These are phyloP conservation scores for Epizoanthus scotinus DNA, from an alignment of 92 coral and sea anemone species.

Conservation along the genomic window DNA sequence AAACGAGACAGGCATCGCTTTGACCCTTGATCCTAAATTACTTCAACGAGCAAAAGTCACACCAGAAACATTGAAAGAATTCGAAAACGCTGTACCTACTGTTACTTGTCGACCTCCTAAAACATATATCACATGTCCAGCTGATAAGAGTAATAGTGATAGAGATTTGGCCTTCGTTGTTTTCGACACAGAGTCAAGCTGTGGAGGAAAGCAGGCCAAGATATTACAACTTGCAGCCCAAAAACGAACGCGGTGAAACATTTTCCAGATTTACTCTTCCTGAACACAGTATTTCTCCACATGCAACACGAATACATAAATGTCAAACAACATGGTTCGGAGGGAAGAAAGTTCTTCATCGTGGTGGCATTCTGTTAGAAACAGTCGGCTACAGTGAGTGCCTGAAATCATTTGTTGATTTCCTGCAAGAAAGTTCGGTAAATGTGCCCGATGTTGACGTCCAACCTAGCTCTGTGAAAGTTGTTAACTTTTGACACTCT, in stretches of 20 bases:
- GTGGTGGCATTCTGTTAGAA: background rate
- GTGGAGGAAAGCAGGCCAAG: background rate
- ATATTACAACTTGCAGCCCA: constrained; percentile 14
- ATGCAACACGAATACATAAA: background rate
- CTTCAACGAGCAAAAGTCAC: constrained; percentile 30
- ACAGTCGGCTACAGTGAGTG: background rate
- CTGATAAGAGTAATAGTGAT: background rate
- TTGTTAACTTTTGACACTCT: background rate
- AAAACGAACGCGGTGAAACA: constrained; percentile 16
- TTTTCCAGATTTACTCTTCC: constrained; percentile 7
- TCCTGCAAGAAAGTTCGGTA: background rate
- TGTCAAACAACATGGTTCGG: background rate
- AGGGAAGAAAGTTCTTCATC: background rate
- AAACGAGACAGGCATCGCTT: constrained; percentile 21
- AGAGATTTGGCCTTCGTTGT: background rate
- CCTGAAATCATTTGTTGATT: constrained; percentile 23
- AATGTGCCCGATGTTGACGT: background rate
- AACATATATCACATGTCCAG: constrained; percentile 27
- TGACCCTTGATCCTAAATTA: constrained; percentile 29
- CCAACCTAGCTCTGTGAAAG: background rate
- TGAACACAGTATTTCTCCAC: background rate
- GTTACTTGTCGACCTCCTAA: constrained; percentile 18
- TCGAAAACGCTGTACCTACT: constrained; percentile 41
- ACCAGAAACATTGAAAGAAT: constrained; percentile 32
- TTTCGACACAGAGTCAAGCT: constrained; percentile 10